Conservation (phyloP, 1,140 invertebrate genomes). For the Sitobion miscanthi region DNA sequence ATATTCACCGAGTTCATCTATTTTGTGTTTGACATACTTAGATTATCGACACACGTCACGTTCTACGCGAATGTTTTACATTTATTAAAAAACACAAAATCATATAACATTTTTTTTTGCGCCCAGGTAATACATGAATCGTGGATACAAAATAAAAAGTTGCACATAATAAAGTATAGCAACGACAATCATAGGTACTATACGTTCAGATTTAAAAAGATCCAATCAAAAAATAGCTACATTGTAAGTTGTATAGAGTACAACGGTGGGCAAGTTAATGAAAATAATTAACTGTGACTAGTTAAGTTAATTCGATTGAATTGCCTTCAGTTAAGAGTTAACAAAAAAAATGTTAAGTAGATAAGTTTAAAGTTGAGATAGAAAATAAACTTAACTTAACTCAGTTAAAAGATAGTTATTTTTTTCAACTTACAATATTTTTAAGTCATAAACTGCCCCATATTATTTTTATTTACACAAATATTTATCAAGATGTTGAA, state of each 20-base stretch:
- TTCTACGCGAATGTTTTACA: neutral
- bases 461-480: too few relatives aligned
- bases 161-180: neutral
- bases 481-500: too few relatives aligned
- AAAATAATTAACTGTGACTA: too few relatives aligned
- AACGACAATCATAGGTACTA: neutral
- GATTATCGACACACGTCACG: neutral
- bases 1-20: neutral
- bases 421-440: too few relatives aligned
- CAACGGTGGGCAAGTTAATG: too few relatives aligned
- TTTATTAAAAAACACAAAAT: slow-evolving; percentile 1
- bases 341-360: too few relatives aligned
- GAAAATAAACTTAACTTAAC: too few relatives aligned
- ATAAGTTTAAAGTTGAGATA: too few relatives aligned
- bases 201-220: neutral
- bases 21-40: neutral
- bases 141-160: neutral
- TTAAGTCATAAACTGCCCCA: too few relatives aligned
- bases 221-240: neutral
- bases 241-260: neutral
- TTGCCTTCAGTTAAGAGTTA: too few relatives aligned
- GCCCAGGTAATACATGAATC: neutral
- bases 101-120: neutral
- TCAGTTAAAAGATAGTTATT: too few relatives aligned
- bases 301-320: too few relatives aligned